These are phyloP conservation scores for Mesocricetus auratus DNA, from an alignment of 2,113 vertebrate genomes.

Conservation along the genomic window DNA sequence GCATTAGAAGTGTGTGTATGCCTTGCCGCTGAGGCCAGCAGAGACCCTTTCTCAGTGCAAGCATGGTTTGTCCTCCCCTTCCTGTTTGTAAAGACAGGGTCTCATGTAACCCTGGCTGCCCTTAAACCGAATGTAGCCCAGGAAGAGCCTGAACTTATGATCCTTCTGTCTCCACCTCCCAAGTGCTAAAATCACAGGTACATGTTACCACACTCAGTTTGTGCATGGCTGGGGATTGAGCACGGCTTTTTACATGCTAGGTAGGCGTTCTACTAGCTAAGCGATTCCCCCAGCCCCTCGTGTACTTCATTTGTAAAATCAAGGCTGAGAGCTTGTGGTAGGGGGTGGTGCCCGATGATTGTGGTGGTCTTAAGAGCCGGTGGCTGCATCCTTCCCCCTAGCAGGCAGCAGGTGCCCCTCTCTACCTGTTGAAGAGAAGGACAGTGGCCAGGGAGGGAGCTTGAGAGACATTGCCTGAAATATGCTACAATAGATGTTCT, in stretches of 20 bases:
- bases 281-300: background rate
- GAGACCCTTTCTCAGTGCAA: background rate
- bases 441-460: background rate
- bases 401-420: background rate
- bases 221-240: background rate
- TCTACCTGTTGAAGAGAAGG: slow-evolving; percentile 43
- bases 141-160: background rate
- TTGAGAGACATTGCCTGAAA: background rate
- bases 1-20: background rate
- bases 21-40: background rate
- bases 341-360: background rate
- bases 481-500: background rate
- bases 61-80: background rate
- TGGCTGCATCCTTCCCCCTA: background rate
- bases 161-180: background rate
- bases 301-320: background rate
- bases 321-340: background rate
- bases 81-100: too few relatives aligned
- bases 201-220: background rate
- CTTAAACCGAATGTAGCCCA: background rate
- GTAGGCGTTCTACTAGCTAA: too few relatives aligned
- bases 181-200: background rate
- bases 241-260: background rate
- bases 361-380: background rate
- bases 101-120: too few relatives aligned